Percentiles rank a stretch among this genome's conserved stretches.
Evolutionary conservation across 1,140 invertebrate genomes (phyloP).

Genomic region (Eumeta japonica): DNA sequence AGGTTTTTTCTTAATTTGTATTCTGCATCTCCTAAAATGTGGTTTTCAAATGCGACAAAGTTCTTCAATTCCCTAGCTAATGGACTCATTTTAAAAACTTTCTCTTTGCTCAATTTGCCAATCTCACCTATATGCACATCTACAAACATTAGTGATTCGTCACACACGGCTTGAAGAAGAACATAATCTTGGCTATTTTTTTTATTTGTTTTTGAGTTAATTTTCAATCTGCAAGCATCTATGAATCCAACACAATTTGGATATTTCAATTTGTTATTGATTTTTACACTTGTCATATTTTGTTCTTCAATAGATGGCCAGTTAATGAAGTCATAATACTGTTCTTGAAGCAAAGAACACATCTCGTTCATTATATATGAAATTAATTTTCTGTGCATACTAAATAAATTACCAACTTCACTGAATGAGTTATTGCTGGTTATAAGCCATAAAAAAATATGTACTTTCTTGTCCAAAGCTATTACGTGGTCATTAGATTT

Average conservation of each 20-base stretch:
- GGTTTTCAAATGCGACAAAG: constrained; percentile 41
- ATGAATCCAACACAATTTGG: constrained; percentile 53
- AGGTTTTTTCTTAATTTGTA: constrained; percentile 42
- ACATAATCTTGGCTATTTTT: constrained; percentile 26
- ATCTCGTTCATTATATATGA: constrained; percentile 43
- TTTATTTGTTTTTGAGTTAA: constrained; percentile 30
- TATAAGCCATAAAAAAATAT: constrained; percentile 40
- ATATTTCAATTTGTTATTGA: constrained; percentile 38
- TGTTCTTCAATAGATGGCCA: constrained; percentile 47
- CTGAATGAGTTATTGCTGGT: constrained; percentile 35
- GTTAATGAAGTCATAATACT: constrained; percentile 36
- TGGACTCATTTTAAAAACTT: constrained; percentile 37
- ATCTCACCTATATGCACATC: constrained; percentile 35
- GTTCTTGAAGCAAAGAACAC: constrained; percentile 25
- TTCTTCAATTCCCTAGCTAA: constrained; percentile 34
- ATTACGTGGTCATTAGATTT: constrained; percentile 21
- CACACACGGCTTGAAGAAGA: constrained; percentile 47
- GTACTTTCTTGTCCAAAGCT: constrained; percentile 40
- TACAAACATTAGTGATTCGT: constrained; percentile 41
- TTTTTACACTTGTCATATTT: constrained; percentile 42
- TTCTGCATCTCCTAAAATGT: constrained; percentile 38
- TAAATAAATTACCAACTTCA: constrained; percentile 36
- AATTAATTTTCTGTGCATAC: constrained; percentile 38
- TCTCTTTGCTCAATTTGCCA: constrained; percentile 33
- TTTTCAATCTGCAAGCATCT: constrained; percentile 35